Evolutionary conservation across 2,888 invertebrate genomes (phyloP), one percentile per base, ranked within the genome.

Genomic region (Lathronympha strigana): DNA sequence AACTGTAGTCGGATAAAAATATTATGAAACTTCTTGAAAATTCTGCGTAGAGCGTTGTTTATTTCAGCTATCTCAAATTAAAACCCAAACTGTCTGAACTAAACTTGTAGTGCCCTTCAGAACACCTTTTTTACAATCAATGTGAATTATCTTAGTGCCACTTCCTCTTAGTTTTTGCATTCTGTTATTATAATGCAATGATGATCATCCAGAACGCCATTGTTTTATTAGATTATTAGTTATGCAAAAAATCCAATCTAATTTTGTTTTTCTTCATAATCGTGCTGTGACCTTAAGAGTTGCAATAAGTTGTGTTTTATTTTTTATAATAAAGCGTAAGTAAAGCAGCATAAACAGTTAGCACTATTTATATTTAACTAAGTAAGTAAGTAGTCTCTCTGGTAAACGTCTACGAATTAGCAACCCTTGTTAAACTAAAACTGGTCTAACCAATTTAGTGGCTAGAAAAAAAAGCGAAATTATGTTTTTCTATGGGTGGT

Each of bases 121-220:
- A 28, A 33, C 15, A 25, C 8, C 2, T 33, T 49, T 38, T 36
- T 57, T 45, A 49, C n/a, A 19, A 19, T 38, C 36, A 40, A 36
- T 33, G 15, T 43, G 40, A 57, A 57, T 49, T 63, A 38, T 23
- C n/a, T 43, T 40, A 63, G 33, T 43, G 19, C 33, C 63, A 58
- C 63, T 63, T 63, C 63, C 63, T 63, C 21, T 4, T 19, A 5
- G 23, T 63, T 63, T 63, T 63, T 63, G 58, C 17, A 36, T 63
- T 50, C 21, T 19, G 63, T 50, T 58, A 63, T 63, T 63, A 63
- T 63, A 58, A 58, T 58, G 63, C 58, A 58, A 58, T 63, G 50
- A 50, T 25, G 57, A 33, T 49, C 45, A 38, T 40, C 25, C 21
- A 33, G 17, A 36, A 50, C 19, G 40, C 40, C 49, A 57, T 57